Base-by-base conservation (phyloP, 2,888 invertebrate species). In the Macrosiphum euphorbiae region DNA sequence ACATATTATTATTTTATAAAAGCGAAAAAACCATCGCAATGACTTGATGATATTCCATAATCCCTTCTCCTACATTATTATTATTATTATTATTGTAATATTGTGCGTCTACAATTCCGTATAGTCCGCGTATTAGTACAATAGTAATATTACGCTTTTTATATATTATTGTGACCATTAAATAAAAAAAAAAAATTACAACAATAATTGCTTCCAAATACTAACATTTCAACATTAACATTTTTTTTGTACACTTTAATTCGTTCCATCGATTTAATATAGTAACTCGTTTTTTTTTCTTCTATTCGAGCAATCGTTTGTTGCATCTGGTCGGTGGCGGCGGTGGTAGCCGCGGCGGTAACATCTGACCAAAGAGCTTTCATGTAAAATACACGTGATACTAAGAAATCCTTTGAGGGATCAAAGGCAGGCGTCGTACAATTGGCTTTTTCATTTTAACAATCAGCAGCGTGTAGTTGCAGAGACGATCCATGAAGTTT, bases 391-490 rank as follows among this genome's bases (percentile, higher is more conserved):
- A 88, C 52, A 24, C 35, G 24, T 4, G 55, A 88, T 88, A 88
- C 11, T 24, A 88, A 20, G 41, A 58, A 58, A 89, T 47, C 28
- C 28, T 61, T 13, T 13, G 13, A 61, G 47, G 28, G 61, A 58
- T 89, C 58, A 61, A 61, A 61, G 58, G 28, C 44, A 61, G 47
- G 61, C 61, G n/a, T 28, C n/a, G 28, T 61, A 47, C 28, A 61
- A 47, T 89, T 89, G 89, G 28, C 26, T 89, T 89, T 89, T 61
- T 89, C 47, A 67, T 24, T 67, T 58, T 90, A 67, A 67, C 61
- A 90, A 90, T 47, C 24, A 67, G 20, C 90, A 16, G 24, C 26
- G 47, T 28, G n/a, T 28, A 35, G 88, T 41, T 35, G 20, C 55
- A 26, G 7, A 55, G 88, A 88, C 88, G 41, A 88, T 88, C 88